Evolutionary conservation across 1,140 invertebrate genomes (phyloP), one percentile per base, ranked within the genome.

Genomic region (Helicoverpa armigera): DNA sequence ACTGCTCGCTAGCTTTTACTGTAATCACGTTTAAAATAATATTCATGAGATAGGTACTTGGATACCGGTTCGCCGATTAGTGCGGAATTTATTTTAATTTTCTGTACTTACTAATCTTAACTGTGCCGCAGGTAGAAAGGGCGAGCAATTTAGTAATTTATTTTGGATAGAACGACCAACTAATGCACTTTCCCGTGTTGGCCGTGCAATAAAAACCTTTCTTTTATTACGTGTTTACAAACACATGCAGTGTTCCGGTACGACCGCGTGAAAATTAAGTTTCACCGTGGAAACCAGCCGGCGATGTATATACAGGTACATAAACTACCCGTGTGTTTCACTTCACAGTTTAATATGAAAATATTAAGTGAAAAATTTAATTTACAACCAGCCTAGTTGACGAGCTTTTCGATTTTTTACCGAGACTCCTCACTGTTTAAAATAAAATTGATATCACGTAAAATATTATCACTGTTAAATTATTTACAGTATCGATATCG

Each of bases 141-240:
- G 58, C 50, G 58, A 51, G 58, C 43, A 56, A 61, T 76, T 51
- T 63, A 63, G 58, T 48, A 76, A 76, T 76, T 76, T 76, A 61
- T 76, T 76, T 63, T 29, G 29, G 43, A 76, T 76, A 76, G 56
- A 61, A 60, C 58, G 51, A 13, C 58, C 53, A 70, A 63, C 73
- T 80, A 80, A 80, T 80, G 79, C 70, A 80, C 12, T 80, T 72
- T 63, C 11, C 50, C 53, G 73, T 82, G 72, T 76, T 79, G 12
- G 58, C 56, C 51, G 23, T 48, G 61, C 80, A 73, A 78, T 83
- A 81, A 81, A 83, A 76, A 75, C 70, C 73, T 83, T 83, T 80
- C 67, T 83, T 83, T 83, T 83, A 83, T 73, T 83, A 79, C 78
- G 63, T 81, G 79, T 80, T 81, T 75, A 81, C 82, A 83, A 78